Evolutionary conservation across 2,113 vertebrate species (phyloP).

Genomic region (Dasyurus viverrinus): DNA sequence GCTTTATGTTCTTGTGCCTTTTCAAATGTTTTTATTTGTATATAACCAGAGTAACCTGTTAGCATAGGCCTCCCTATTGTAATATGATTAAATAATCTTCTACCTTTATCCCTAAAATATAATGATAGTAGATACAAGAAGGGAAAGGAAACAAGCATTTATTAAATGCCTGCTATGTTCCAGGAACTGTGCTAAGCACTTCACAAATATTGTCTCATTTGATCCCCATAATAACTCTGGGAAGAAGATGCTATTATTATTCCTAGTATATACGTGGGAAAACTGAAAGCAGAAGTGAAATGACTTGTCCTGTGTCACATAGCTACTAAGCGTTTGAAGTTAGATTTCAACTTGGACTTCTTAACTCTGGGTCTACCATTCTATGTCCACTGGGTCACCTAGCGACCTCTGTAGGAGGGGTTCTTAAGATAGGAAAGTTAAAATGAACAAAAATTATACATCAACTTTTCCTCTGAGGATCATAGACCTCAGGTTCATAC

Average conservation of each 20-base stretch:
- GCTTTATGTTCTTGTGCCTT: not conserved
- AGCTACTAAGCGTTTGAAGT: not conserved
- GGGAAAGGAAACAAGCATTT: not conserved
- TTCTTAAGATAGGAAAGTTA: conserved; percentile 35
- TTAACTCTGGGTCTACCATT: not conserved
- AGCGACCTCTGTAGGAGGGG: not conserved
- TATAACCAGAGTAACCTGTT: not conserved
- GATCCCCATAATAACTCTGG: not conserved
- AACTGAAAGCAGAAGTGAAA: not conserved
- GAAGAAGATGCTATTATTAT: not conserved
- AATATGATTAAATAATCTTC: conserved; percentile 27
- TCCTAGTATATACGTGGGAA: not conserved
- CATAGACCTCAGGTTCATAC: not conserved
- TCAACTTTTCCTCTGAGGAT: not conserved
- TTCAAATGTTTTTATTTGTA: not conserved
- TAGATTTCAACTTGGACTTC: not conserved
- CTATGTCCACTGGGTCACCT: not conserved
- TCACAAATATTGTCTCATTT: not conserved
- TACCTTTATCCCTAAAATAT: not conserved
- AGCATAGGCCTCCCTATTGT: conserved; percentile 12
- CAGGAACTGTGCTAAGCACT: not conserved
- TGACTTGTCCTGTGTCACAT: not conserved
- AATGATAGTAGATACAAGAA: not conserved
- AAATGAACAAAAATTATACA: conserved; percentile 18
- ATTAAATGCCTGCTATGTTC: not conserved